phyloP scores from a whole-genome alignment of 2,888 invertebrate genomes.

The Ptilodon capucinus region DNA sequence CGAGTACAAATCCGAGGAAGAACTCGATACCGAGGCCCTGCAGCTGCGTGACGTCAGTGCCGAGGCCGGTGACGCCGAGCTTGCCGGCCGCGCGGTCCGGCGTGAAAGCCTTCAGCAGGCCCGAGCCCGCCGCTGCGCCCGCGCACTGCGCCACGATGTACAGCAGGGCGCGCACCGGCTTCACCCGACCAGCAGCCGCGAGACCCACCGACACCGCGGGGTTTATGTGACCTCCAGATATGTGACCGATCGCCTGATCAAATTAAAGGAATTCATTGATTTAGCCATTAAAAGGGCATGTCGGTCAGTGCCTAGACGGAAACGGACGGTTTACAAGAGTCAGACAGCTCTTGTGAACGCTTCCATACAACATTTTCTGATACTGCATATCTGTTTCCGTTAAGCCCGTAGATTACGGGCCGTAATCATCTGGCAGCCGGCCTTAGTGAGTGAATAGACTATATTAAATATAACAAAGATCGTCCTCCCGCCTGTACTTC shows the following conservation, averaged over 20 bases:
- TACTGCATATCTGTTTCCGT: too few species aligned
- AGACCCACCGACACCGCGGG: constrained; percentile 95
- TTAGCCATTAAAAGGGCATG: not conserved
- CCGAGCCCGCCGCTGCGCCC: constrained; percentile 92
- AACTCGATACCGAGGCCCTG: constrained; percentile 96
- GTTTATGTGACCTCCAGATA: constrained; percentile 96
- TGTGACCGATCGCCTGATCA: constrained; percentile 89
- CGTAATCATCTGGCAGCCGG: too few species aligned
- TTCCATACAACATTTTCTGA: too few species aligned
- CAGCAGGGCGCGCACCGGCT: constrained; percentile 87
- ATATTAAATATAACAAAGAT: too few species aligned
- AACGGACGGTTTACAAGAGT: too few species aligned
- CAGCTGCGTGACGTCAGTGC: constrained; percentile 83
- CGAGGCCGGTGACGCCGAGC: constrained; percentile 87
- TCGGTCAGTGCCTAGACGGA: too few species aligned
- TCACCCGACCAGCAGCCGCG: constrained; percentile 90
- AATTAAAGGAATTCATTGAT: not conserved
- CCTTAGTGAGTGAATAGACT: too few species aligned
- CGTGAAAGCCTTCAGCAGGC: constrained; percentile 87
- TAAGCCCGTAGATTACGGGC: too few species aligned
- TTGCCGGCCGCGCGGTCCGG: constrained; percentile 83
- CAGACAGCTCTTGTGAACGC: too few species aligned
- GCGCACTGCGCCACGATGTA: constrained; percentile 92
- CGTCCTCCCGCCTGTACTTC: too few species aligned
- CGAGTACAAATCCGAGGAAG: constrained; percentile 93